phyloP scores from a whole-genome alignment of 2,888 invertebrate genomes.

The Heliconius aoede region DNA sequence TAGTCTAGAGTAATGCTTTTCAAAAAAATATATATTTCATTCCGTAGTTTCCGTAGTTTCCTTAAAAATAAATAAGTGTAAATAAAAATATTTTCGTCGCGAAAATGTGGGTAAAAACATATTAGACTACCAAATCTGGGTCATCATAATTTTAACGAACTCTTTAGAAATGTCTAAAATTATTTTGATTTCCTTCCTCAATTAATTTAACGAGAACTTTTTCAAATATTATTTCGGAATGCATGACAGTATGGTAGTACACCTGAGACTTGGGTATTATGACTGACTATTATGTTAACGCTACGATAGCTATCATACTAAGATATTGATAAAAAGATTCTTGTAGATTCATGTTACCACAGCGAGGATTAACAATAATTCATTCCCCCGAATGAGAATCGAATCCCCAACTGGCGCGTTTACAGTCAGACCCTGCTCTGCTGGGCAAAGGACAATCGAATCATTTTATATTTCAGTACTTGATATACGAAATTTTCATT shows the following conservation, averaged over 20 bases:
- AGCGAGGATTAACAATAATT: no score
- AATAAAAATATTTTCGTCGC: background rate
- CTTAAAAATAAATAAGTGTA: no score
- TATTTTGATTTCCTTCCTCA: constrained; percentile 1
- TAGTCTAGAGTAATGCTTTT: background rate
- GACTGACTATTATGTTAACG: no score
- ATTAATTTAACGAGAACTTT: constrained; percentile 10
- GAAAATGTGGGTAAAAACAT: background rate
- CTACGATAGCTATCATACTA: no score
- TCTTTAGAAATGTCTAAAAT: constrained; percentile 2
- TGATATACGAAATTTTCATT: no score
- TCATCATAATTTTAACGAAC: constrained; percentile 19
- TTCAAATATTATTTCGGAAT: constrained; percentile 2
- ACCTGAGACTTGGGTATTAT: background rate
- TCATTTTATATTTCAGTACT: no score
- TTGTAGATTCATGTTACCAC: no score
- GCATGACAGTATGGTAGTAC: background rate
- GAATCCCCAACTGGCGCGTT: no score
- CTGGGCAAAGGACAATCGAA: no score
- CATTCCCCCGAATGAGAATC: no score
- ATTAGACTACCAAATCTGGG: background rate
- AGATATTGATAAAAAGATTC: no score
- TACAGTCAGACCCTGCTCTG: no score
- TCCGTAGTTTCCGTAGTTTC: background rate
- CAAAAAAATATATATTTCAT: background rate